These are phyloP conservation scores for Ondatra zibethicus DNA, from an alignment of 2,113 vertebrate species.

Conservation along the genomic window DNA sequence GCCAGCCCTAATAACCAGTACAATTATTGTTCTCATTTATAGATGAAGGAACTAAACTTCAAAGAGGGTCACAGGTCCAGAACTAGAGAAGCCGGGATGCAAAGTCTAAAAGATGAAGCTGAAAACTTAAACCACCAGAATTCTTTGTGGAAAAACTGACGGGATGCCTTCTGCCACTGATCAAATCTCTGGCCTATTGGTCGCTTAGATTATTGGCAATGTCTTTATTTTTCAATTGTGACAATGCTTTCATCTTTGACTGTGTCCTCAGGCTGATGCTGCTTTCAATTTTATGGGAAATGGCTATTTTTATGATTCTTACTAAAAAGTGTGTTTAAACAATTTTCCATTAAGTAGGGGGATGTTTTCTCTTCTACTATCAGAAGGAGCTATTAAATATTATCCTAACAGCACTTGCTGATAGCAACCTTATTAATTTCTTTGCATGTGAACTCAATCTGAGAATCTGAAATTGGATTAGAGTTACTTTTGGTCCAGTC, in stretches of 20 bases:
- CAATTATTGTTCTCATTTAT: not conserved
- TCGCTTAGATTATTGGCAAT: slow-evolving; percentile 8
- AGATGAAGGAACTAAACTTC: not conserved
- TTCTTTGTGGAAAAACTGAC: not conserved
- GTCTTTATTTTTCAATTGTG: slow-evolving; percentile 58
- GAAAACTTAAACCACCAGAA: not conserved
- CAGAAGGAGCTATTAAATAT: slow-evolving; percentile 58
- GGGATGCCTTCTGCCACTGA: not conserved
- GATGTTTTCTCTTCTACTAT: slow-evolving; percentile 61
- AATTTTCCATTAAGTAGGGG: slow-evolving; percentile 68
- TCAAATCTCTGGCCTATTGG: not conserved
- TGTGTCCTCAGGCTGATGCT: slow-evolving; percentile 27
- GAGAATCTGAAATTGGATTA: slow-evolving; percentile 44
- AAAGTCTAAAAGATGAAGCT: not conserved
- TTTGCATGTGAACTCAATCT: slow-evolving; percentile 19
- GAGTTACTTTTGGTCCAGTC: slow-evolving; percentile 20
- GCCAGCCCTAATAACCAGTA: not conserved
- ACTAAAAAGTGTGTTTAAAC: slow-evolving; percentile 71
- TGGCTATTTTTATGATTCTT: slow-evolving; percentile 70
- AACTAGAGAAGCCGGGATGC: no score
- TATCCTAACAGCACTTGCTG: slow-evolving; percentile 53
- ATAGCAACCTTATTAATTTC: slow-evolving; percentile 34
- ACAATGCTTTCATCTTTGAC: slow-evolving; percentile 69
- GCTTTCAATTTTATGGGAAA: slow-evolving; percentile 73
- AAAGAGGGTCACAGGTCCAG: not conserved